These are phyloP conservation scores for Ephialtes manifestator DNA, from an alignment of 2,888 invertebrate species.

Conservation along the genomic window DNA sequence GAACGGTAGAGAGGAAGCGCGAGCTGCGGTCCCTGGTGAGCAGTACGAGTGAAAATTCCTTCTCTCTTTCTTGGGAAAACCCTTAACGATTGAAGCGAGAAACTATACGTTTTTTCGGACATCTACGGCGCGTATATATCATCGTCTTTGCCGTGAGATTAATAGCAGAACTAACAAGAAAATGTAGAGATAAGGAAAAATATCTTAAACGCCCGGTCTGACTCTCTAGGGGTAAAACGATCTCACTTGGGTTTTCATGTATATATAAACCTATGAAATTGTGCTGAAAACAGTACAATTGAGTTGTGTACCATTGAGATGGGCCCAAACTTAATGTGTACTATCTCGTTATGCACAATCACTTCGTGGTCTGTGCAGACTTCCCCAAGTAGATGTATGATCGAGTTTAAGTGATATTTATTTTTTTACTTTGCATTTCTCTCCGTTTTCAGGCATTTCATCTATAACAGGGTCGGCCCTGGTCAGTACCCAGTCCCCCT, in stretches of 20 bases:
- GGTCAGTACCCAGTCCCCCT: too few relatives aligned
- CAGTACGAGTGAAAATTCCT: conserved; percentile 18
- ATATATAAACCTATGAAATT: background rate
- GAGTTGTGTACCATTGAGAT: too few relatives aligned
- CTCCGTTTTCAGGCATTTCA: too few relatives aligned
- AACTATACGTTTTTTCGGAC: conserved; percentile 1
- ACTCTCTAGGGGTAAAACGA: conserved; percentile 7
- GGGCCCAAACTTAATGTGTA: too few relatives aligned
- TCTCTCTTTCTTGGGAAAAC: conserved; percentile 27
- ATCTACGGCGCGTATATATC: background rate
- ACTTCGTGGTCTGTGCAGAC: too few relatives aligned
- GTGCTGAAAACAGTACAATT: too few relatives aligned
- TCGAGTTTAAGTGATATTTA: too few relatives aligned
- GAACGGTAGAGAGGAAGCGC: background rate
- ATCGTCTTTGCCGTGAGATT: conserved; percentile 8
- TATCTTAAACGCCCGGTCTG: background rate
- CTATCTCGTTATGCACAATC: too few relatives aligned
- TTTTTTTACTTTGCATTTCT: too few relatives aligned
- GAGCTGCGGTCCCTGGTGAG: background rate
- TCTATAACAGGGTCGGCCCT: too few relatives aligned
- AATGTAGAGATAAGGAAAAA: background rate
- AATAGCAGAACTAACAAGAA: conserved; percentile 13
- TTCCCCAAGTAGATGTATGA: too few relatives aligned
- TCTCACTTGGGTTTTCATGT: conserved; percentile 29
- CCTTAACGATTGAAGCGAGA: conserved; percentile 16